These are phyloP conservation scores for Anguilla megastoma DNA, from an alignment of 2,797 vertebrate species.

Conservation along the genomic window DNA sequence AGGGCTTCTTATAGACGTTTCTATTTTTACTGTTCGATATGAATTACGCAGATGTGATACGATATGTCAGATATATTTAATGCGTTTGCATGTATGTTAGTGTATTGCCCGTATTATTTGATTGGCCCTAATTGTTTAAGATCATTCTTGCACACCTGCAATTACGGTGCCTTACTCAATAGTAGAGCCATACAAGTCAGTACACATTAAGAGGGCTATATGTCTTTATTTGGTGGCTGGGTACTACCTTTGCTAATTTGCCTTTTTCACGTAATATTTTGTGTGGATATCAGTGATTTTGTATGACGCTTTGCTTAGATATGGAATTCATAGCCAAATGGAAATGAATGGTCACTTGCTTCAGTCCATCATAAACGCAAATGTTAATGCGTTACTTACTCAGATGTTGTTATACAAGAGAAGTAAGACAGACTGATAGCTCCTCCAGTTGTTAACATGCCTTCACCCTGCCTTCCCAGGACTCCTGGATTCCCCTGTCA, in stretches of 20 bases:
- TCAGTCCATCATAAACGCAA: neutral
- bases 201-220: neutral
- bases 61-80: slow-evolving; percentile 63
- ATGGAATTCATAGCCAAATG: neutral
- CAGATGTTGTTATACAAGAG: slow-evolving; percentile 21
- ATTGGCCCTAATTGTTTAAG: neutral
- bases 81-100: slow-evolving; percentile 62
- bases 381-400: neutral
- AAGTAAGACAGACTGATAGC: slow-evolving; percentile 31
- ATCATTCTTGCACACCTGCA: slow-evolving; percentile 18
- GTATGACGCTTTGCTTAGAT: neutral
- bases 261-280: neutral
- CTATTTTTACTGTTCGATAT: slow-evolving; percentile 75
- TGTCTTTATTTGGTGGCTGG: neutral
- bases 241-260: neutral
- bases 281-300: neutral
- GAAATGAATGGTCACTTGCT: neutral
- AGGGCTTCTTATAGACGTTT: slow-evolving; percentile 50
- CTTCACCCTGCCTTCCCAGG: slow-evolving; percentile 42
- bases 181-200: neutral
- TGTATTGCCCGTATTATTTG: neutral
- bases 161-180: neutral
- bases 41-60: slow-evolving; percentile 54
- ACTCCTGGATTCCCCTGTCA: slow-evolving; percentile 46
- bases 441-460: slow-evolving; percentile 45